Base-by-base conservation (phyloP, 2,113 vertebrate genomes). In the Labeo catla region DNA sequence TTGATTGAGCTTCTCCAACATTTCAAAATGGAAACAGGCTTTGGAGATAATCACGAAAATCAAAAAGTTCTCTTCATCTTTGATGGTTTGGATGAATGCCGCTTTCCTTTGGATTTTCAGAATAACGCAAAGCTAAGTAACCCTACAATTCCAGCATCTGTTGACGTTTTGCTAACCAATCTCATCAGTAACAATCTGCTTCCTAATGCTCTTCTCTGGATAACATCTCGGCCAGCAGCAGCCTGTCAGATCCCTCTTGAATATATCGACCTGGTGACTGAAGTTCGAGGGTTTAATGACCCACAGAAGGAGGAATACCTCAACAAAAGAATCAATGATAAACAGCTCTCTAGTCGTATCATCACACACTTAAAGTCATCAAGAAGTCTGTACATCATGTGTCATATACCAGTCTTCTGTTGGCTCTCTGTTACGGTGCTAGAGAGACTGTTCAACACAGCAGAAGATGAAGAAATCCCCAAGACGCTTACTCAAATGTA, bases 401-500 rank as follows among this genome's bases (percentile, higher is more conserved):
- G 88, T 50, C 88, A 89, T 68, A 86, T 89, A 19, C 88, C 81
- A 49, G 85, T 89, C 43, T 89, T 89, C 81, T 89, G 85, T 72
- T 84, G 81, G 85, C 76, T 89, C 34, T 86, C 88, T 0, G 73
- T 79, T 36, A 73, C 45, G 0, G 88, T 89, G 39, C 74, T 89
- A 10, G 86, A 89, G 57, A 85, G 9, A 47, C 83, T 72, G 39
- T 74, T 89, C 16, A 83, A 74, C n/a, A 12, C 23, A 43, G 63
- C 13, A n/a, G 86, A 77, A 47, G 63, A 34, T 59, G 19, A 68
- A 83, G 79, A 87, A 16, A 70, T 85, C 66, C 88, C 88, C n/a
- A 89, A 83, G 34, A 87, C 88, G 6, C 79, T 89, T 6, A 89
- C 88, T 83, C 86, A 89, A 83, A 89, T 87, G 86, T 87, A 85